Evolutionary conservation across 2,113 vertebrate species (phyloP), one percentile per base, ranked within the genome.

Genomic region (Corapipo altera): DNA sequence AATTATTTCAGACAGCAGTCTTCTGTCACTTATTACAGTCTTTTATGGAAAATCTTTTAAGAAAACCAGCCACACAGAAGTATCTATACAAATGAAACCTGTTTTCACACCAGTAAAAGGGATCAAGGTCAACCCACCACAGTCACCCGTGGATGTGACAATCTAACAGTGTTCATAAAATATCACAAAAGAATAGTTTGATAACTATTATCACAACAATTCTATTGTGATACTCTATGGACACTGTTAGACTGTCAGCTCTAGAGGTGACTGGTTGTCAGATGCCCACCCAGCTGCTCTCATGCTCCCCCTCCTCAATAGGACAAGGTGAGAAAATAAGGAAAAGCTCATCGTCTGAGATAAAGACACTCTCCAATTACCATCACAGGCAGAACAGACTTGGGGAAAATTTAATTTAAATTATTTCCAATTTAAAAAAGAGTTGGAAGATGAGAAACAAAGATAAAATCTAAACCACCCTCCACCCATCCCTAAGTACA

Each of bases 261-360:
- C 17, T 10, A 9, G 17, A 33, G 14, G 10, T 26, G n/a, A 32
- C 62, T 6, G 9, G 8, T 6, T 65, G 39, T 28, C 61, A 79
- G 49, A 62, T 35, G 28, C 9, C 7, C 46, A 85, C 16, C 5
- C 57, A 85, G 27, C 12, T 4, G 1, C 11, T 61, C 15, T 67
- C 27, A 28, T 9, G 10, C 5, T 58, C 26, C 5, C 4, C 14
- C 23, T 90, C 27, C 35, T 55, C 58, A 39, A 28, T 3, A 67
- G 24, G 15, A 44, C 20, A 35, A 24, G 9, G 7, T 16, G 15
- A 54, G 30, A 88, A 72, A 72, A 54, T 18, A 48, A 35, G 44
- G 43, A 52, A 58, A 46, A 64, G 1, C 8, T 69, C 21, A n/a
- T 4, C 0, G 9, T 3, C 4, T 2, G 3, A 52, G 23, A 39